phyloP scores from a whole-genome alignment of 2,797 vertebrate genomes.

The Enteromius treurensis region DNA sequence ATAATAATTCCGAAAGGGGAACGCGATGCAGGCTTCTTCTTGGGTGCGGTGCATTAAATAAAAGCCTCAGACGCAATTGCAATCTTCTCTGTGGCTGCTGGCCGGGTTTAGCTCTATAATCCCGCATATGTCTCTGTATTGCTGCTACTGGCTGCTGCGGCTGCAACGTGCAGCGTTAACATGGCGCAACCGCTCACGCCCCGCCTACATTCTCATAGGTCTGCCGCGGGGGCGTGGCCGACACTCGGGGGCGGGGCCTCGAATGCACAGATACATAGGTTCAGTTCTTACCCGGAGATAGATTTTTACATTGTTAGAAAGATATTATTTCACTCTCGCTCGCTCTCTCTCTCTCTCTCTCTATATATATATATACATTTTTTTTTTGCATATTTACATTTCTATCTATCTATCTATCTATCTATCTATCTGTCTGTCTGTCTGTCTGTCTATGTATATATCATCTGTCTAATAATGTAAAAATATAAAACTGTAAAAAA shows the following conservation, averaged over 20 bases:
- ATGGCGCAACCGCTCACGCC: slow-evolving; percentile 56
- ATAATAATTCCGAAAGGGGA: not conserved
- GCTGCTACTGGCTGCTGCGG: slow-evolving; percentile 31
- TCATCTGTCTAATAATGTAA: too few relatives aligned
- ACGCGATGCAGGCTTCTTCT: not conserved
- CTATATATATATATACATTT: too few relatives aligned
- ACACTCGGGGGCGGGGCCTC: not conserved
- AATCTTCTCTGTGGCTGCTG: slow-evolving; percentile 9
- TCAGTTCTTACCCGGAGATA: not conserved
- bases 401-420: too few relatives aligned
- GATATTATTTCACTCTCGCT: too few relatives aligned
- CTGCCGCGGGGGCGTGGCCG: slow-evolving; percentile 21
- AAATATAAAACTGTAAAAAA: too few relatives aligned
- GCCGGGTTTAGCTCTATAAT: slow-evolving; percentile 35
- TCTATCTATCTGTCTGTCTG: too few relatives aligned
- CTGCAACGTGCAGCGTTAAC: slow-evolving; percentile 53
- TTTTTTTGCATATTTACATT: too few relatives aligned
- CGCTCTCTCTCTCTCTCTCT: too few relatives aligned
- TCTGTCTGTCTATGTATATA: too few relatives aligned
- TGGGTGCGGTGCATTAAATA: not conserved
- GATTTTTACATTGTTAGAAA: too few relatives aligned
- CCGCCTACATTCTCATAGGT: slow-evolving; percentile 53
- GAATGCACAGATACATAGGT: not conserved
- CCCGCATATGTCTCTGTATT: slow-evolving; percentile 30
- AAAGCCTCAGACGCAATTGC: not conserved